phyloP scores from a whole-genome alignment of 2,888 invertebrate genomes.

The Papilio demoleus region DNA sequence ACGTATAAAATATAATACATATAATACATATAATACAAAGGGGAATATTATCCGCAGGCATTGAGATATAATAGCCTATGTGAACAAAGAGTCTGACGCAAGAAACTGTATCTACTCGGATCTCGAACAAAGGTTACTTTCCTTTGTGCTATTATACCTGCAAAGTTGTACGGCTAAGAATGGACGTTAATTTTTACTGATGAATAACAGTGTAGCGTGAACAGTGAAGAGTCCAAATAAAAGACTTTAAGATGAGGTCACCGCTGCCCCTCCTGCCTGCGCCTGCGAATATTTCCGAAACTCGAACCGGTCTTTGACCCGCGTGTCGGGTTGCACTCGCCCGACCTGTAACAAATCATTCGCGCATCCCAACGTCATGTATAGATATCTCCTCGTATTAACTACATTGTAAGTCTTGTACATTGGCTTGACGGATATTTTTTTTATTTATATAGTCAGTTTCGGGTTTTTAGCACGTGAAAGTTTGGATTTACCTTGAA shows the following conservation, averaged over 20 bases:
- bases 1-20: not conserved
- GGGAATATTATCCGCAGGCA: not conserved
- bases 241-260: constrained; percentile 70
- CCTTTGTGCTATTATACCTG: constrained; percentile 15
- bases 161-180: constrained; percentile 17
- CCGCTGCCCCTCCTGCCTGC: constrained; percentile 59
- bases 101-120: constrained; percentile 8
- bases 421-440: not conserved
- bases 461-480: not conserved
- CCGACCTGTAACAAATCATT: constrained; percentile 65
- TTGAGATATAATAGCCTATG: not conserved
- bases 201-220: constrained; percentile 35
- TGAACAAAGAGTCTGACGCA: constrained; percentile 19
- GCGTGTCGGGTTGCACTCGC: constrained; percentile 60
- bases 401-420: not conserved
- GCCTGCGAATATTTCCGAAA: constrained; percentile 71
- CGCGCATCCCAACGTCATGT: constrained; percentile 48
- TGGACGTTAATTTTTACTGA: constrained; percentile 38
- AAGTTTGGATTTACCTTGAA: no score
- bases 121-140: constrained; percentile 8
- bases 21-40: no score
- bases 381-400: constrained; percentile 10
- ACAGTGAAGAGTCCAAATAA: constrained; percentile 32
- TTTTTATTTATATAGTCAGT: not conserved
- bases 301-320: constrained; percentile 80